These are phyloP conservation scores for Macrostomum lignano DNA, from an alignment of 1,140 invertebrate species.

Conservation along the genomic window DNA sequence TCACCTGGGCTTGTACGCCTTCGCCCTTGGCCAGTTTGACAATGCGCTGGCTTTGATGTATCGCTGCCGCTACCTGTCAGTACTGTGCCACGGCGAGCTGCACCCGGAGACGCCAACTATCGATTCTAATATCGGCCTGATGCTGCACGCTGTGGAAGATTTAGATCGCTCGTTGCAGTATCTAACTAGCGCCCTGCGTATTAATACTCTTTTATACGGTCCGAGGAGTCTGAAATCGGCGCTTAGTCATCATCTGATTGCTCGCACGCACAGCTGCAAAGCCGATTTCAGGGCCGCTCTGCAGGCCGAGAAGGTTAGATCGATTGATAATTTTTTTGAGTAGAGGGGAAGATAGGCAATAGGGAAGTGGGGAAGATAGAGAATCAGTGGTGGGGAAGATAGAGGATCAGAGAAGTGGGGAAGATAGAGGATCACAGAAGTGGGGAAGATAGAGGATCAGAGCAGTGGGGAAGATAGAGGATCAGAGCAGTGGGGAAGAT, in stretches of 20 bases:
- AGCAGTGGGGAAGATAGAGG: constrained; percentile 2
- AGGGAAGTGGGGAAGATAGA: too few species aligned
- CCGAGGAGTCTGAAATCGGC: constrained; percentile 68
- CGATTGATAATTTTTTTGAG: too few species aligned
- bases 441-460: not conserved
- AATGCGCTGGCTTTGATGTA: constrained; percentile 73
- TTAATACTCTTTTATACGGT: constrained; percentile 56
- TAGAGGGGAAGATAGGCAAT: too few species aligned
- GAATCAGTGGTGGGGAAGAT: too few species aligned
- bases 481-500: too few species aligned
- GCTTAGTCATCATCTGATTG: constrained; percentile 75
- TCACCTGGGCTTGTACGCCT: constrained; percentile 76
- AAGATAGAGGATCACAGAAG: constrained; percentile 15
- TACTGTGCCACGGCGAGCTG: constrained; percentile 72
- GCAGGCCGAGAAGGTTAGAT: constrained; percentile 77
- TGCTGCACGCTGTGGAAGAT: constrained; percentile 76
- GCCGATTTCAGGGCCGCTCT: constrained; percentile 62
- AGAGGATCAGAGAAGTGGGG: too few species aligned
- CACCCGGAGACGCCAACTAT: constrained; percentile 37
- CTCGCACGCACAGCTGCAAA: constrained; percentile 74
- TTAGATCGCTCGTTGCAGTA: constrained; percentile 75
- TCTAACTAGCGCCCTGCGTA: constrained; percentile 56
- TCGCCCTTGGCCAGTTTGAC: constrained; percentile 78
- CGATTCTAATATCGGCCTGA: constrained; percentile 61
- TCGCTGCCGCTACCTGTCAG: constrained; percentile 62